A percentile compares a stretch with the other conserved stretches of the same genome.
Evolutionary conservation across 2,113 vertebrate genomes (phyloP).

Genomic region (Sclerurus mexicanus): DNA sequence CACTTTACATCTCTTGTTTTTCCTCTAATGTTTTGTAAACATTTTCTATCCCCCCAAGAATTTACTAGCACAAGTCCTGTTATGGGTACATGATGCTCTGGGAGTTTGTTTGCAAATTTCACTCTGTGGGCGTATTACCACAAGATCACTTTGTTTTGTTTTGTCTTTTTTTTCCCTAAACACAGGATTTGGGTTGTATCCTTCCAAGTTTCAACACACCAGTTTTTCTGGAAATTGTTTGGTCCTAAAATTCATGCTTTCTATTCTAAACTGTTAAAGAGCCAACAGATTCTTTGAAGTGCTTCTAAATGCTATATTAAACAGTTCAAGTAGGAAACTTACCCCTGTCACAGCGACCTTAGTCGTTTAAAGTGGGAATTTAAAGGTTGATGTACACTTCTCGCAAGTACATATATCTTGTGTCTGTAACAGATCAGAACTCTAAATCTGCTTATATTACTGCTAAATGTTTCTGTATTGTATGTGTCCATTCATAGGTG

Average conservation of each 20-base stretch:
- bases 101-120: not conserved
- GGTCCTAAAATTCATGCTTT: not conserved
- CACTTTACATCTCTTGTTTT: not conserved
- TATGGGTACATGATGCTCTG: not conserved
- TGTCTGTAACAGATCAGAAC: not conserved
- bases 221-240: not conserved
- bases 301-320: not conserved
- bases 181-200: not conserved
- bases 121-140: not conserved
- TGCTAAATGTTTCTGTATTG: not conserved
- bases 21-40: not conserved
- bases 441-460: not conserved
- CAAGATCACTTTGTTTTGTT: too few relatives aligned
- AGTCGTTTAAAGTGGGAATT: not conserved
- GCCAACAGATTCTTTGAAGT: not conserved
- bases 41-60: not conserved
- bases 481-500: accelerated
- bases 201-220: not conserved
- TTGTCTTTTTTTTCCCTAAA: not conserved
- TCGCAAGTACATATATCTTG: not conserved
- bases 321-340: not conserved
- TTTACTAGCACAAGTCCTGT: not conserved
- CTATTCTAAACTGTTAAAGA: not conserved
- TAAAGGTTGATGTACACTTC: not conserved
- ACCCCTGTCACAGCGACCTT: not conserved